A percentile compares a stretch with the other conserved stretches of the same genome.
Evolutionary conservation across 2,797 vertebrate species (phyloP).

Genomic region (Chrosomus eos): DNA sequence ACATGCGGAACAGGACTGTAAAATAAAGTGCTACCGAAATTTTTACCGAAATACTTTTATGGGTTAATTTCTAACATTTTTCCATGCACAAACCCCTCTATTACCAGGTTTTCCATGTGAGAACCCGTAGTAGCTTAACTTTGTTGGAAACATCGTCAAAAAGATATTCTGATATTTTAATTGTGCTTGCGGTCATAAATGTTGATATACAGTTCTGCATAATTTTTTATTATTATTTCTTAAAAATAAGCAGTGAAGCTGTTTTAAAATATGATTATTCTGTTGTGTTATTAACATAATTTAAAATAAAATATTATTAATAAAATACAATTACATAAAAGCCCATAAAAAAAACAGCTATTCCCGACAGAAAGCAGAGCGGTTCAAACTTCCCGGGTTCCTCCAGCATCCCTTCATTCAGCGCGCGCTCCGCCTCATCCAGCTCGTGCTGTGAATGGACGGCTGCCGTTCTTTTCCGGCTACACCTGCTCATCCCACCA

Average conservation of each 20-base stretch:
- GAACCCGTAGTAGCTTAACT: not conserved
- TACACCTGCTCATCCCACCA: conserved; percentile 77
- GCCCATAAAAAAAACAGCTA: not conserved
- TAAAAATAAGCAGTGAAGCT: too few species aligned
- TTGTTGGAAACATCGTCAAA: not conserved
- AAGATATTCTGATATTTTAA: not conserved
- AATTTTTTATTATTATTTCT: not conserved
- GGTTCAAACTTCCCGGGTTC: conserved; percentile 60
- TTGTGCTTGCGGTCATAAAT: not conserved
- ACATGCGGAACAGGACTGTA: too few species aligned
- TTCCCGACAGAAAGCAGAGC: too few species aligned
- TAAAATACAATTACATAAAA: not conserved
- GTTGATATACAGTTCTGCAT: not conserved
- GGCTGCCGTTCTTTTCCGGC: conserved; percentile 69
- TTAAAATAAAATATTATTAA: not conserved
- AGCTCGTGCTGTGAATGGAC: conserved; percentile 77
- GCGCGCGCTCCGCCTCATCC: conserved; percentile 57
- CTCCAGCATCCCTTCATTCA: conserved; percentile 56
- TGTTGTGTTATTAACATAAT: not conserved
- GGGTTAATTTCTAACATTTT: accelerated
- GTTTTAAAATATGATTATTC: not conserved
- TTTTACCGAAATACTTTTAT: not conserved
- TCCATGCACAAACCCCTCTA: not conserved
- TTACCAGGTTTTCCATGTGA: not conserved
- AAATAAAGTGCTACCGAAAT: too few species aligned